These are phyloP conservation scores for Leucophenga varia DNA, from an alignment of 1,140 invertebrate genomes.

Conservation along the genomic window DNA sequence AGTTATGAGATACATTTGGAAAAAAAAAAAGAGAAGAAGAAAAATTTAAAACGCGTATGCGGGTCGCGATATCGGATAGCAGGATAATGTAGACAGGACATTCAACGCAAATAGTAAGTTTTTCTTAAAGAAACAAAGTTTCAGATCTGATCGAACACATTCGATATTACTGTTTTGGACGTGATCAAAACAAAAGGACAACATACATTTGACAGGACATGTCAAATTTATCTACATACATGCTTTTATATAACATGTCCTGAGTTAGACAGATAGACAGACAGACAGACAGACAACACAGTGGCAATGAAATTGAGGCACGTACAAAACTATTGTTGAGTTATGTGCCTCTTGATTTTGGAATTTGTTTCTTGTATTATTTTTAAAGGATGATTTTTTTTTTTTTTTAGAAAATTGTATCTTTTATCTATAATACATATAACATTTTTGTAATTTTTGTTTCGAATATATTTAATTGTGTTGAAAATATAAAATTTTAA, in stretches of 20 bases:
- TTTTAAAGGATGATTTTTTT: neutral
- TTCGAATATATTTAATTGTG: too few species aligned
- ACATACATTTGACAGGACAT: neutral
- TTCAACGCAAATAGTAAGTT: neutral
- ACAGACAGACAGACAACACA: too few species aligned
- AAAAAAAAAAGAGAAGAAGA: too few species aligned
- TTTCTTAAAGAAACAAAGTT: neutral
- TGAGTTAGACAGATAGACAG: too few species aligned
- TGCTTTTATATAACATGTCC: neutral
- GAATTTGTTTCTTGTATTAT: neutral
- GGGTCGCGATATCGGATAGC: neutral
- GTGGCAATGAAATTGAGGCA: too few species aligned
- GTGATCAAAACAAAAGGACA: slow-evolving; percentile 9
- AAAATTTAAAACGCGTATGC: neutral
- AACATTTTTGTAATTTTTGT: too few species aligned
- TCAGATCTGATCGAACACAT: slow-evolving; percentile 12
- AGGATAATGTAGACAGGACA: neutral
- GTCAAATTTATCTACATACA: neutral
- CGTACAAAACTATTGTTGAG: too few species aligned
- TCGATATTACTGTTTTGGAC: slow-evolving; percentile 9
- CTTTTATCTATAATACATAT: too few species aligned
- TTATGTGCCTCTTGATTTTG: too few species aligned
- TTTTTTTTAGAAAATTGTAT: slow-evolving; percentile 1
- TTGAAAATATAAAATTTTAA: too few species aligned
- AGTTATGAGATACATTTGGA: too few species aligned